Evolutionary conservation across 2,113 vertebrate genomes (phyloP), one percentile per base, ranked within the genome.

Genomic region (Megaleporinus macrocephalus): DNA sequence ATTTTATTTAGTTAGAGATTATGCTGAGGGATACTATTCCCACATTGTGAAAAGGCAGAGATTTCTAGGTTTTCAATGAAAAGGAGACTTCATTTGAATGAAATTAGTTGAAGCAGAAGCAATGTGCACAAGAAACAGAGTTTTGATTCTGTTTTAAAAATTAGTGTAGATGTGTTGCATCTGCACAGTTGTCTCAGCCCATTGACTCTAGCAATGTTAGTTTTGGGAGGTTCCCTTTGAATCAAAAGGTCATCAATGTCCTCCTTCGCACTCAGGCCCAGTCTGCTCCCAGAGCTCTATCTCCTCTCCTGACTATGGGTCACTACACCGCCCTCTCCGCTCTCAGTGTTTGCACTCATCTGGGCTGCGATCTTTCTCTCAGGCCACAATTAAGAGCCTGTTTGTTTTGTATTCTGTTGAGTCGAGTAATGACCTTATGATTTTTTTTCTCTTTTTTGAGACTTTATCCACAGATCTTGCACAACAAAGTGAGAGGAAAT

Each of bases 401-500:
- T 82, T 85, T 85, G 75, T 84, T 88, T 79, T 76, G 81, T 59
- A 55, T 85, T 81, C 82, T 79, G 68, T 57, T 82, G 65, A 86
- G 69, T 86, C 81, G 27, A 80, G 79, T 86, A 84, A 86, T 81
- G n/a, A 29, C 59, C 29, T 10, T 5, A 5, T 78, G 27, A 33
- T 62, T 26, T 76, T 47, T 61, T 49, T 61, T 83, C 66, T 68
- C 80, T 49, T 78, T 72, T 82, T 33, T 63, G 49, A 72, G 44
- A 27, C 73, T 65, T 85, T 88, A 85, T 88, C 87, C 29, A 16
- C 66, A 83, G 71, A 86, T 86, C 85, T 88, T 63, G 12, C 61
- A 80, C 85, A 85, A 87, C 82, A 88, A 83, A 85, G 79, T 81
- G 36, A 80, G 79, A 86, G 87, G 85, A 88, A 87, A 84, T 85